Evolutionary conservation across 2,113 vertebrate genomes (phyloP).

Genomic region (Chaetodon auriga): DNA sequence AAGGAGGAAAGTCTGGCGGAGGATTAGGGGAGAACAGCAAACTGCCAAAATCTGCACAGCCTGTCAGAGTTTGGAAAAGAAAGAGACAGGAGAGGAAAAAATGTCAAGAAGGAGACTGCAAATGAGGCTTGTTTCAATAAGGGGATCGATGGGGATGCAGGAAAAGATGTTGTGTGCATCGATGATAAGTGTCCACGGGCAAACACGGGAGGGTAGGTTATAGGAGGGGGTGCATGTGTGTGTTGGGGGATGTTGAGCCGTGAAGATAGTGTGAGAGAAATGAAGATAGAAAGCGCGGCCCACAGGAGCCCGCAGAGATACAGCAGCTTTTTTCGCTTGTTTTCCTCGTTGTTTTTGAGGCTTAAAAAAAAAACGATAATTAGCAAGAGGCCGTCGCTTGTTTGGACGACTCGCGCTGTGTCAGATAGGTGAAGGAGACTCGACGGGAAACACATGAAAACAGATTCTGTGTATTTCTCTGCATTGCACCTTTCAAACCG

Average conservation of each 20-base stretch:
- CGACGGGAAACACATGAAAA: background rate
- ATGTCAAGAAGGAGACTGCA: conserved; percentile 86
- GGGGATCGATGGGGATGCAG: conserved; percentile 83
- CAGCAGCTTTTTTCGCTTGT: conserved; percentile 15
- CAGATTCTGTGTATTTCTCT: background rate
- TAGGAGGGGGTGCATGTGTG: conserved; percentile 41
- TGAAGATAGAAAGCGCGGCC: conserved; percentile 42
- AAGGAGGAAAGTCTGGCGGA: conserved; percentile 79
- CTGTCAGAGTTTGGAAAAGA: conserved; percentile 81
- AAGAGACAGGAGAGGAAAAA: conserved; percentile 78
- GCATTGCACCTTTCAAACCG: background rate
- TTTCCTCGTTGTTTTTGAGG: conserved; percentile 38
- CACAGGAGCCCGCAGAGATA: conserved; percentile 39
- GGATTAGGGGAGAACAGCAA: conserved; percentile 82
- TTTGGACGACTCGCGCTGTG: background rate
- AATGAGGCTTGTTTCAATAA: conserved; percentile 88
- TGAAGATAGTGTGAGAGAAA: conserved; percentile 31
- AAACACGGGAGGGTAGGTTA: conserved; percentile 72
- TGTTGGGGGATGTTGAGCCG: background rate
- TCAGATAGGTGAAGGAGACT: background rate
- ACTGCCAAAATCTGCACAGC: conserved; percentile 82
- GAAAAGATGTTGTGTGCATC: conserved; percentile 83
- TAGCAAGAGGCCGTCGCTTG: background rate
- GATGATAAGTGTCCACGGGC: conserved; percentile 80
- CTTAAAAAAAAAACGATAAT: conserved; percentile 50